phyloP scores from a whole-genome alignment of 2,888 invertebrate species.

The Synergus japonicus region DNA sequence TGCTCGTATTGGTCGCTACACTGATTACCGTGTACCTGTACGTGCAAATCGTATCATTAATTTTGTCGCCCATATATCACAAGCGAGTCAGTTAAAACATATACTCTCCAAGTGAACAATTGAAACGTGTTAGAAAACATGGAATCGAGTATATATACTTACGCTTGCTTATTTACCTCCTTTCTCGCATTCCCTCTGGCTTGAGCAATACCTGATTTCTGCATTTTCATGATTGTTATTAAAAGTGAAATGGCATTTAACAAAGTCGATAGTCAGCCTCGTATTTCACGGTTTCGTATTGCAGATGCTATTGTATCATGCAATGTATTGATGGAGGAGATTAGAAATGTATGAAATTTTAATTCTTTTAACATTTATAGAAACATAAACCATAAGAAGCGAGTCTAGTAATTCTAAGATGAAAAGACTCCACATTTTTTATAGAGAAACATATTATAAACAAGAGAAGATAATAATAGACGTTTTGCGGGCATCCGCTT shows the following conservation, averaged over 20 bases:
- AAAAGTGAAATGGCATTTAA: constrained; percentile 34
- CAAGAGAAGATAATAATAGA: neutral
- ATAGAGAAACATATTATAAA: neutral
- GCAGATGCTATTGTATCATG: neutral
- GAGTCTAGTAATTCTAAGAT: neutral
- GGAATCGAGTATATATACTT: constrained; percentile 26
- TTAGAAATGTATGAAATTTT: neutral
- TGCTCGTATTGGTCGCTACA: constrained; percentile 13
- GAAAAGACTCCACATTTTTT: neutral
- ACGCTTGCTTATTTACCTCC: constrained; percentile 36
- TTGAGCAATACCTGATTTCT: constrained; percentile 38
- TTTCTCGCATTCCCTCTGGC: constrained; percentile 16
- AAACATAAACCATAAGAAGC: neutral
- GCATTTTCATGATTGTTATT: constrained; percentile 39
- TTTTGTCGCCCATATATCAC: constrained; percentile 34
- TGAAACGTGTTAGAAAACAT: constrained; percentile 39
- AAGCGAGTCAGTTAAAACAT: neutral
- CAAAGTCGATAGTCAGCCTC: constrained; percentile 33
- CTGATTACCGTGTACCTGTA: constrained; percentile 26
- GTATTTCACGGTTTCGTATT: constrained; percentile 11
- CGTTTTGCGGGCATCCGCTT: neutral
- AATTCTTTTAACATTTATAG: neutral
- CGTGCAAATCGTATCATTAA: constrained; percentile 33
- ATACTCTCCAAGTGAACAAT: constrained; percentile 17
- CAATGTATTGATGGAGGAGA: neutral